A percentile compares a stretch with the other conserved stretches of the same genome.
Conservation (phyloP, 2,888 invertebrate genomes). For the Hololepta plana region DNA sequence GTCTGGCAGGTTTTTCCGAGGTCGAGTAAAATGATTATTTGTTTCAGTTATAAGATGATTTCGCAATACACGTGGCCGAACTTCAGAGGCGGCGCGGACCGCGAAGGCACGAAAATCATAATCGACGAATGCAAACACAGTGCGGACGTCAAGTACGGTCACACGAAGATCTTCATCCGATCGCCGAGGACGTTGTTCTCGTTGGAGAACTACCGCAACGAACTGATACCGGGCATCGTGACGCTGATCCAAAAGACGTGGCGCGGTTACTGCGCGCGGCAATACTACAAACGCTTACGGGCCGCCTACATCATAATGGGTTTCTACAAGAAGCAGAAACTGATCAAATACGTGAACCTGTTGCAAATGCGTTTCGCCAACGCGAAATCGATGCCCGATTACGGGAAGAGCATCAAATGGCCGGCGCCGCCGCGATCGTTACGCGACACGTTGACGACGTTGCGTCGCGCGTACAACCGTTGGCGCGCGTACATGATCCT, state of each 20-base stretch:
- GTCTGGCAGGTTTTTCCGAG: too few relatives aligned
- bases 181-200: constrained; percentile 82
- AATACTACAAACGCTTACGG: constrained; percentile 65
- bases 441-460: constrained; percentile 37
- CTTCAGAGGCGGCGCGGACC: constrained; percentile 57
- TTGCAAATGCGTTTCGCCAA: constrained; percentile 44
- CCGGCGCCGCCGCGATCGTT: constrained; percentile 59
- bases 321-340: constrained; percentile 63
- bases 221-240: constrained; percentile 80
- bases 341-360: constrained; percentile 48
- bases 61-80: constrained; percentile 95
- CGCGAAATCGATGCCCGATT: constrained; percentile 49
- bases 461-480: constrained; percentile 47
- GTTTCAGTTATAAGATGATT: constrained; percentile 82
- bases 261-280: constrained; percentile 50
- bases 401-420: constrained; percentile 66
- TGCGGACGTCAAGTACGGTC: constrained; percentile 82
- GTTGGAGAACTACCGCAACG: constrained; percentile 71
- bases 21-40: too few relatives aligned
- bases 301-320: constrained; percentile 69
- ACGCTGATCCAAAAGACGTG: constrained; percentile 90
- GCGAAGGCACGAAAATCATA: constrained; percentile 72
- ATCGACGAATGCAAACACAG: constrained; percentile 60
- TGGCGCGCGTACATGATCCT: constrained; percentile 84
- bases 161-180: constrained; percentile 90